Evolutionary conservation across 2,888 invertebrate species (phyloP), one percentile per base, ranked within the genome.

Genomic region (Lycia hirtaria): DNA sequence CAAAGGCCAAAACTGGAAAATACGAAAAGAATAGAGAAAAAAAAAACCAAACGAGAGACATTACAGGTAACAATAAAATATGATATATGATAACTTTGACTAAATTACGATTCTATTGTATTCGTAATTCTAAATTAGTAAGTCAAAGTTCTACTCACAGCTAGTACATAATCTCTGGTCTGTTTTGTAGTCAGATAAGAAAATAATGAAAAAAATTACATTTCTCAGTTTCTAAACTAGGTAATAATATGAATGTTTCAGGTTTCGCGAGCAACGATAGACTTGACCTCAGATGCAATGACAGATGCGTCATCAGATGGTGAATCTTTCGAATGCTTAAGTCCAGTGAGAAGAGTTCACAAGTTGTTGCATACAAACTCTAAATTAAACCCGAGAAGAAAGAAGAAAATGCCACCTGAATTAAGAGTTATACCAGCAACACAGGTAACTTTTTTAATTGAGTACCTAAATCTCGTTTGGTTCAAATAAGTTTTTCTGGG

Each of bases 241-340:
- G 12, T 5, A 6, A n/a, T n/a, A 19, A 10, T 47, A 38, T 4
- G 45, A 47, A 38, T 4, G 45, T 78, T 78, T 22, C 62, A 94
- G 94, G 93, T 94, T 60, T 93, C 93, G 62, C 89, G 93, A 78
- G 92, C 94, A 12, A 93, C 93, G 30, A 89, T 94, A 74, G 93
- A 93, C 69, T 73, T 94, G 61, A 94, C 94, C 38, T 94, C 95
- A 6, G 95, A 95, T 78, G 95, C 94, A 0, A 94, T 94, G 68
- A 93, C 94, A 2, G 95, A 95, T 72, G 88, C 85, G 45, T 94
- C 95, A 7, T 93, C 93, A 0, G 95, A 95, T 65, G 94, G 93
- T 51, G 94, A 94, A 69, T 89, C 92, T 2, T 81, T 76, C 33
- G 92, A 89, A 45, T 88, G 88, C 57, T 77, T 85, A n/a, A 92